Percentiles rank a stretch among this genome's conserved stretches.
These are phyloP conservation scores for Lasioglossum morio DNA, from an alignment of 2,888 invertebrate genomes.

Conservation along the genomic window DNA sequence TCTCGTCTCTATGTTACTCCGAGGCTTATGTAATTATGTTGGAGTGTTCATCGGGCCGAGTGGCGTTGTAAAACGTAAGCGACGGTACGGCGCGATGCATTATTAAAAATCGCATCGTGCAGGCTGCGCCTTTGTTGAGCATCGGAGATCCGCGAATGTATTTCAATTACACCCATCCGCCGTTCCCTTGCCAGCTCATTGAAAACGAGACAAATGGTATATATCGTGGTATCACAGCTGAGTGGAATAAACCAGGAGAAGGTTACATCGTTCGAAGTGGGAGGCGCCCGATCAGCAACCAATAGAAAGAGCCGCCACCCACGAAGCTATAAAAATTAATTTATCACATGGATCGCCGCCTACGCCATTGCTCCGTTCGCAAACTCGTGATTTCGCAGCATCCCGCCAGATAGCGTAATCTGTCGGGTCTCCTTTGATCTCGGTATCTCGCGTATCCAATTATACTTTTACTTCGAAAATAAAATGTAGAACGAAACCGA, in stretches of 20 bases:
- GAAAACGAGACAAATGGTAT: slow-evolving; percentile 59
- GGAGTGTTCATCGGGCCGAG: slow-evolving; percentile 9
- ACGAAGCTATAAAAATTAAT: slow-evolving; percentile 81
- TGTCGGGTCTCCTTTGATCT: slow-evolving; percentile 64
- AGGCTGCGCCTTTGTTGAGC: slow-evolving; percentile 27
- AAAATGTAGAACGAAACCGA: not conserved
- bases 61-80: slow-evolving; percentile 27
- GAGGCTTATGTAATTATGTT: slow-evolving; percentile 34
- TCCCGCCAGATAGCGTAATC: slow-evolving; percentile 76
- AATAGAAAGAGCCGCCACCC: slow-evolving; percentile 80
- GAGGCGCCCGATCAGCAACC: slow-evolving; percentile 78
- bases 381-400: slow-evolving; percentile 57
- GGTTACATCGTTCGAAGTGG: slow-evolving; percentile 71
- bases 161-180: slow-evolving; percentile 48
- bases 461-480: not conserved
- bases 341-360: slow-evolving; percentile 80
- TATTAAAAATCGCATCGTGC: slow-evolving; percentile 27
- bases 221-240: slow-evolving; percentile 53
- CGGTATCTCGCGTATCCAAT: not conserved
- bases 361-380: slow-evolving; percentile 79
- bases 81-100: slow-evolving; percentile 18
- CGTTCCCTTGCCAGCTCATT: slow-evolving; percentile 35
- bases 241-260: slow-evolving; percentile 66
- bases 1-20: not conserved
- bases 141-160: slow-evolving; percentile 41